Conservation (phyloP, 2,113 vertebrate genomes). For the Capra hircus region DNA sequence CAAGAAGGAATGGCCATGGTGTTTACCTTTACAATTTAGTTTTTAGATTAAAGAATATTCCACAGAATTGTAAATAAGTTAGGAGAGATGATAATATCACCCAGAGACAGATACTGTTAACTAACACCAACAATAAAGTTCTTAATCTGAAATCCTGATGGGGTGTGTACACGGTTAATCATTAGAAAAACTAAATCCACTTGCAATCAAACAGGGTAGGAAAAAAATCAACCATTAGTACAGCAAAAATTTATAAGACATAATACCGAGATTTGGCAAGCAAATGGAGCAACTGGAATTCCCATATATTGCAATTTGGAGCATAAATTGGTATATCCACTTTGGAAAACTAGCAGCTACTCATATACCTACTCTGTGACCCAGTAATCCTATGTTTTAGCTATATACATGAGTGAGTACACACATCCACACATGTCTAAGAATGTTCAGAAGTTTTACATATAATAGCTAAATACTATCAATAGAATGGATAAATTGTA, state of each 20-base stretch:
- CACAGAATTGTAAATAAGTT: not conserved
- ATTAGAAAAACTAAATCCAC: not conserved
- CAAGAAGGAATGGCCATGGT: not conserved
- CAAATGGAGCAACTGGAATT: not conserved
- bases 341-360: constrained; percentile 5
- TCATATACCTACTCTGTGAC: not conserved
- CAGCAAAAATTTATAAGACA: not conserved
- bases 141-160: constrained; percentile 10
- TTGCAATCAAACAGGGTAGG: not conserved
- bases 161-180: not conserved
- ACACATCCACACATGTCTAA: not conserved
- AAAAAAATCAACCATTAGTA: not conserved
- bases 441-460: not conserved
- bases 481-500: not conserved
- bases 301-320: not conserved
- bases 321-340: not conserved
- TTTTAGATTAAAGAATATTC: not conserved
- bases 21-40: not conserved
- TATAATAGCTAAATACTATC: not conserved
- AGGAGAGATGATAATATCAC: not conserved
- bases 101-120: not conserved
- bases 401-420: not conserved
- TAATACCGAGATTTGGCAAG: not conserved
- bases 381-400: not conserved
- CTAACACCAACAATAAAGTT: not conserved